These are phyloP conservation scores for Arrhopalites spinosus DNA, from an alignment of 2,888 invertebrate genomes.

Conservation along the genomic window DNA sequence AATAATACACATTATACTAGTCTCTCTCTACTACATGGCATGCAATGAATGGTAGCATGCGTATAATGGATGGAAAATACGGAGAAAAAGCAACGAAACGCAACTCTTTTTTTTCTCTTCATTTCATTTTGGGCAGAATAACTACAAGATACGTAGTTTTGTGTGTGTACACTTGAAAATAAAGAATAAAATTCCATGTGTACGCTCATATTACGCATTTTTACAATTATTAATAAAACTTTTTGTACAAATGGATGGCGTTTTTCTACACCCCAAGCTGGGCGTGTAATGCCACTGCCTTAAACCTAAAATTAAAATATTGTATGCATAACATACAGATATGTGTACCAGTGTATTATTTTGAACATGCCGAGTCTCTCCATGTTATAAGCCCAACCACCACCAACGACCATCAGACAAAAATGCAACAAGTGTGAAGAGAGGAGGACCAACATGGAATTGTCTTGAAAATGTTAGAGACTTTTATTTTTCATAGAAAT, in stretches of 20 bases:
- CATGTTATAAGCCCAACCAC: neutral
- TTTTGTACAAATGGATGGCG: neutral
- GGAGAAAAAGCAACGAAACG: too few relatives aligned
- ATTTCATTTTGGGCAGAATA: too few relatives aligned
- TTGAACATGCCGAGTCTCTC: slow-evolving; percentile 6
- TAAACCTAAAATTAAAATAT: neutral
- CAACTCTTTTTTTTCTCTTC: too few relatives aligned
- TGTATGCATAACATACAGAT: too few relatives aligned
- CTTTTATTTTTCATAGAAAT: neutral
- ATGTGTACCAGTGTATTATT: too few relatives aligned
- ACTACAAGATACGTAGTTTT: too few relatives aligned
- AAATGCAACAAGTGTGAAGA: neutral
- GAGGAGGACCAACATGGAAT: neutral
- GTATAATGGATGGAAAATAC: too few relatives aligned
- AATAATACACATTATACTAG: neutral
- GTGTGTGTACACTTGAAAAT: too few relatives aligned
- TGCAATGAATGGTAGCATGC: neutral
- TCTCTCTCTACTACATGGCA: neutral
- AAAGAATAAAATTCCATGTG: too few relatives aligned
- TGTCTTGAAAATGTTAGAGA: neutral
- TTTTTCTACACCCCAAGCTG: slow-evolving; percentile 10
- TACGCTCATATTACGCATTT: slow-evolving; percentile 5
- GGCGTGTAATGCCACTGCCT: slow-evolving; percentile 1
- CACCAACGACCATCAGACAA: neutral
- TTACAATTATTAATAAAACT: slow-evolving; percentile 8